Evolutionary conservation across 1,140 invertebrate species (phyloP), one percentile per base, ranked within the genome.

Genomic region (Dinoponera quadriceps): DNA sequence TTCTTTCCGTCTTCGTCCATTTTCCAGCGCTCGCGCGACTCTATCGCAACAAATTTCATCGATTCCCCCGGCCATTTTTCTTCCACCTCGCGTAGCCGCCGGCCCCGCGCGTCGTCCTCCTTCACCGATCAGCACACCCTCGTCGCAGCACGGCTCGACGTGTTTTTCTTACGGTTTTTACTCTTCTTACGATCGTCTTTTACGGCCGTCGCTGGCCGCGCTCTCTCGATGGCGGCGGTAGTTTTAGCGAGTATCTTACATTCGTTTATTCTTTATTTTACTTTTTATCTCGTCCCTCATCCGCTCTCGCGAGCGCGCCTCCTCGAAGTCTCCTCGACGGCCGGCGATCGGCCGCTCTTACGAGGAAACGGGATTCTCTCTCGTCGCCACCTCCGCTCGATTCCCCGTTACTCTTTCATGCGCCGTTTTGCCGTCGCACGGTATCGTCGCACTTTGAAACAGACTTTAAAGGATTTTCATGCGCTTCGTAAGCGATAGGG

Each of bases 11-110:
- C 48, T 77, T 38, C 27, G 48, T 69, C 18, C 16, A 5, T n/a
- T 29, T 20, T 57, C 25, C 14, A 60, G 63, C 55, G 33, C 9
- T 78, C 72, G 57, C 18, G 18, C 20, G 22, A n/a, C 54, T 75
- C 29, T 54, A 84, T 84, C 49, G 49, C 25, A 54, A 63, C 59
- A 63, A 72, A 82, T 82, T 81, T 82, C 60, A 72, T 82, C 54
- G 68, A 69, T 57, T 25, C 25, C 29, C 5, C 49, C 33, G 60
- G 7, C 16, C 33, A 44, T 5, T 77, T n/a, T 68, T 66, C 72
- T 60, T 11, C 27, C 27, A 27, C 20, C 29, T 69, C 25, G n/a
- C 11, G 38, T 4, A 44, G 20, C 11, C 25, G 1, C 27, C 20
- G 22, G 1, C n/a, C 16, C 29, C 18, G 3, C 22, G 25, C 27